Evolutionary conservation across 1,140 invertebrate species (phyloP), one percentile per base, ranked within the genome.

Genomic region (Musca domestica): DNA sequence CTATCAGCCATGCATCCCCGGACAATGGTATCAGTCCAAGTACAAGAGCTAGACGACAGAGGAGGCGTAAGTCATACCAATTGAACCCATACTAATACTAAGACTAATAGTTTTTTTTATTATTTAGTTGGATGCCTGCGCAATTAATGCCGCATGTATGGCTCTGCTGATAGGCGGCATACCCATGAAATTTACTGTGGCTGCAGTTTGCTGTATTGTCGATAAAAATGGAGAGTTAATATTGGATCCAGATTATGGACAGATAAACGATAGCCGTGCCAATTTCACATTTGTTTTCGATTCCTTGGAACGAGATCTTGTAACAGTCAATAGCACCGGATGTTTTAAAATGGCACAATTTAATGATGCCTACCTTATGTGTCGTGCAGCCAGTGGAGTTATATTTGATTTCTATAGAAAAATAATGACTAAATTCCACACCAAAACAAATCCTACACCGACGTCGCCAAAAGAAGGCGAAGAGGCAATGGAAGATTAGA

Each of bases 1-100:
- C 74, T 92, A 2, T 83, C 88, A 0, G 82, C 85, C 63, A 76
- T 92, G 19, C 90, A 95, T 84, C 94, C 94, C 5, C 84, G 92
- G 34, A 88, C 93, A 7, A 86, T 88, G 20, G 88, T 96, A 69
- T 87, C 86, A 10, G 83, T 96, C 17, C 90, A 91, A 71, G 74
- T 96, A 67, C 94, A 96, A 83, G 94, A 96, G 84, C 83, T 96
- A 72, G 90, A 96, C 83, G 88, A 95, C 84, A 87, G 84, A 78
- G 92, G 93, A 69, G 91, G 92, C 69, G 91, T 95, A 85, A 85
- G 84, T 81, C n/a, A n/a, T n/a, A n/a, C n/a, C n/a, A n/a, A n/a
- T n/a, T 7, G 15, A 30, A 49, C 17, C 10, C n/a, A n/a, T n/a
- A n/a, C n/a, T n/a, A n/a, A n/a, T n/a, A 41, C 10, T 25, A 56